Percentiles rank a stretch among this genome's conserved stretches.
Evolutionary conservation across 2,888 invertebrate species (phyloP).

Genomic region (Erebia aethiops): DNA sequence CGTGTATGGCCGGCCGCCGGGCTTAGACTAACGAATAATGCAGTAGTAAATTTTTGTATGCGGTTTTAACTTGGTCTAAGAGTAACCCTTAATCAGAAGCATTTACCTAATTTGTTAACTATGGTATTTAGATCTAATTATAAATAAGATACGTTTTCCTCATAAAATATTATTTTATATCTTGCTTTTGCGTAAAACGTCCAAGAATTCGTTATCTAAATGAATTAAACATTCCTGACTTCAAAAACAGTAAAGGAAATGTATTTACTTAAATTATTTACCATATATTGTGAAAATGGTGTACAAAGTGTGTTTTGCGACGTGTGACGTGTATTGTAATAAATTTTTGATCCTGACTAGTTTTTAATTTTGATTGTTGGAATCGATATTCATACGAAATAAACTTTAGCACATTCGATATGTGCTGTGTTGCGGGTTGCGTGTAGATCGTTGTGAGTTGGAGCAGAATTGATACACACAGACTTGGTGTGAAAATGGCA

Average conservation of each 20-base stretch:
- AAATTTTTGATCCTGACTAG: slow-evolving; percentile 62
- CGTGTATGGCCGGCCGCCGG: too few species aligned
- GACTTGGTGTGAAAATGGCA: too few species aligned
- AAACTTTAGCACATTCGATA: too few species aligned
- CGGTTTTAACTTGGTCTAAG: slow-evolving; percentile 1
- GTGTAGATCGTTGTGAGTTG: too few species aligned
- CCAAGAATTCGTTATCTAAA: neutral
- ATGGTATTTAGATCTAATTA: slow-evolving; percentile 12
- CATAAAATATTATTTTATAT: neutral
- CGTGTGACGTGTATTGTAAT: slow-evolving; percentile 66
- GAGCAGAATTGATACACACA: too few species aligned
- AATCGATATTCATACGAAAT: too few species aligned
- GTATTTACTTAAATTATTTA: slow-evolving; percentile 25
- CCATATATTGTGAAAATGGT: slow-evolving; percentile 38
- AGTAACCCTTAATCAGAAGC: neutral
- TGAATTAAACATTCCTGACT: slow-evolving; percentile 18
- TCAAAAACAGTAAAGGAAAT: slow-evolving; percentile 10
- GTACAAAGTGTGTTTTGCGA: slow-evolving; percentile 75
- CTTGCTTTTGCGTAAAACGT: slow-evolving; percentile 7
- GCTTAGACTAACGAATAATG: neutral
- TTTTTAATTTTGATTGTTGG: slow-evolving; percentile 36
- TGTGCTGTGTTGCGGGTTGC: too few species aligned
- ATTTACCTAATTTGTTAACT: neutral
- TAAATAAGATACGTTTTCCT: neutral
- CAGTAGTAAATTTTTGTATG: neutral